phyloP scores from a whole-genome alignment of 2,113 vertebrate species.

The Diadophis punctatus region DNA sequence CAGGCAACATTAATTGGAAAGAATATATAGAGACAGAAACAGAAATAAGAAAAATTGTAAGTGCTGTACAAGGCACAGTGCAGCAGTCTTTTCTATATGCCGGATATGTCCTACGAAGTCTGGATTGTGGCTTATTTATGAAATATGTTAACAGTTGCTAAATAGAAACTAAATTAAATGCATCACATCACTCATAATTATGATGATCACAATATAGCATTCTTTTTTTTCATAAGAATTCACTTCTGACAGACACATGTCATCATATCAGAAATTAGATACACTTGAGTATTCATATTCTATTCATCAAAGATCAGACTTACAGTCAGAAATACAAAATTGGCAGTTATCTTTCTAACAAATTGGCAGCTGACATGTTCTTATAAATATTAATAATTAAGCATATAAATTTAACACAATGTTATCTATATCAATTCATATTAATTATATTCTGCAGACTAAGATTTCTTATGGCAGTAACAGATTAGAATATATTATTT shows the following conservation, averaged over 20 bases:
- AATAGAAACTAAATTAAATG: constrained; percentile 33
- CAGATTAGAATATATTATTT: background rate
- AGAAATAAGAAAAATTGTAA: background rate
- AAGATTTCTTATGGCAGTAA: constrained; percentile 64
- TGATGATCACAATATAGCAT: constrained; percentile 42
- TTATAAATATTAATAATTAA: constrained; percentile 42
- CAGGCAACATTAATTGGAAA: background rate
- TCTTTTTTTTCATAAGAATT: constrained; percentile 67
- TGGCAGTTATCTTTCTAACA: constrained; percentile 48
- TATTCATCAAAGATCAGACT: constrained; percentile 37
- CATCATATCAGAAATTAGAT: constrained; percentile 60
- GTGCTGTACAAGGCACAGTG: background rate
- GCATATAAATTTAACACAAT: constrained; percentile 68
- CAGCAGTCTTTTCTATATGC: background rate
- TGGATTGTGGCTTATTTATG: background rate
- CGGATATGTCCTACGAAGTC: background rate
- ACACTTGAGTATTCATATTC: constrained; percentile 63
- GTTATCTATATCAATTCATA: constrained; percentile 65
- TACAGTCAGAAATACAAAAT: constrained; percentile 11
- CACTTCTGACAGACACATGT: constrained; percentile 65
- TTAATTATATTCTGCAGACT: constrained; percentile 71
- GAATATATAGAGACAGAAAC: background rate
- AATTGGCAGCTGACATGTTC: constrained; percentile 51
- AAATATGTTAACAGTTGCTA: background rate
- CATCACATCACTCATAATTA: constrained; percentile 52